A percentile compares a stretch with the other conserved stretches of the same genome.
Conservation (phyloP, 2,797 vertebrate species). For the Amphiprion clarkii region DNA sequence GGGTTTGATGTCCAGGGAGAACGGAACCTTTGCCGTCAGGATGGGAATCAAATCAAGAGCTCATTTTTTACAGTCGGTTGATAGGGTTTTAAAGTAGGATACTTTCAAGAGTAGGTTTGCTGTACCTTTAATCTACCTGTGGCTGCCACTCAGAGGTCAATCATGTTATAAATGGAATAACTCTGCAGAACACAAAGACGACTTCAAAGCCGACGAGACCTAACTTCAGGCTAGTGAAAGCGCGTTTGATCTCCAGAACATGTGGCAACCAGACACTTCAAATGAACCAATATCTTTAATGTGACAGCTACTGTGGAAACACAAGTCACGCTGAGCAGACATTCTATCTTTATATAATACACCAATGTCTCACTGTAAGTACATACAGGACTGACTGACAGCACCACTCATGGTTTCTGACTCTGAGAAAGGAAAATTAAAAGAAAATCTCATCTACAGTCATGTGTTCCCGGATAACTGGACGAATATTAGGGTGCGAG, state of each 20-base stretch:
- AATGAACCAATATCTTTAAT: slow-evolving; percentile 51
- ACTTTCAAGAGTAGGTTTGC: slow-evolving; percentile 38
- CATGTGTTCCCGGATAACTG: slow-evolving; percentile 1
- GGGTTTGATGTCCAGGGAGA: background rate
- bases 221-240: slow-evolving; percentile 53
- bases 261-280: slow-evolving; percentile 58
- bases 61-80: slow-evolving; percentile 28
- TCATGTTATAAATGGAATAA: slow-evolving; percentile 62
- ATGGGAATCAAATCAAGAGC: slow-evolving; percentile 13
- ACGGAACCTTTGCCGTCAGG: background rate
- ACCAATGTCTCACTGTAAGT: slow-evolving; percentile 4
- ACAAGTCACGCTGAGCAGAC: slow-evolving; percentile 15
- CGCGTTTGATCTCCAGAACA: slow-evolving; percentile 58
- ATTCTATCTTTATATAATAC: slow-evolving; percentile 8
- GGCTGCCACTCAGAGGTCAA: slow-evolving; percentile 47
- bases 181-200: slow-evolving; percentile 55
- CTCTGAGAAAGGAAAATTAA: background rate
- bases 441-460: background rate
- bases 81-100: slow-evolving; percentile 54
- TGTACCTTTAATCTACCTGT: slow-evolving; percentile 69
- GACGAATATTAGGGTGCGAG: background rate
- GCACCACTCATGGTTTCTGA: background rate
- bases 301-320: slow-evolving; percentile 30
- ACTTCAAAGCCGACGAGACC: slow-evolving; percentile 65
- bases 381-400: background rate